Percentiles rank a stretch among this genome's conserved stretches.
phyloP scores from a whole-genome alignment of 2,113 vertebrate genomes.

The Tylochromis polylepis region DNA sequence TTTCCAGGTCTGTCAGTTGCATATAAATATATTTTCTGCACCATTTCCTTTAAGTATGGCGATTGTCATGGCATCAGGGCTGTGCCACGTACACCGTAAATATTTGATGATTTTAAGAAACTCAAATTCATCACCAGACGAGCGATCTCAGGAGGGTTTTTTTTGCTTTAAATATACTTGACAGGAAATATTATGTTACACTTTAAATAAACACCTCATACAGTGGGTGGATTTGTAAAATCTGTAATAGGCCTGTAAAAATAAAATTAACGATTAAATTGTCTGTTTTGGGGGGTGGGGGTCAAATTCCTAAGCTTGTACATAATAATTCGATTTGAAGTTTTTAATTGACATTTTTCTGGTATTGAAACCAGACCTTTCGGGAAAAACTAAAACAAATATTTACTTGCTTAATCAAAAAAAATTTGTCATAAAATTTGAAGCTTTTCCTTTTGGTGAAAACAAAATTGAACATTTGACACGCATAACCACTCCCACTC shows the following conservation, averaged over 20 bases:
- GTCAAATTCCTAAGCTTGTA: neutral
- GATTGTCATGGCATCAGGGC: constrained; percentile 51
- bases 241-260: neutral
- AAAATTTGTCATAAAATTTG: neutral
- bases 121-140: constrained; percentile 14
- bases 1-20: constrained; percentile 53
- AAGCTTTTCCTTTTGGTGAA: neutral
- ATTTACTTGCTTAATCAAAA: neutral
- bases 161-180: neutral
- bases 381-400: neutral
- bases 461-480: neutral
- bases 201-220: neutral
- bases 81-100: constrained; percentile 60
- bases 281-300: neutral
- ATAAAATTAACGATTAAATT: neutral
- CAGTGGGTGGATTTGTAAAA: neutral
- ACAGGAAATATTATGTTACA: neutral
- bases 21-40: constrained; percentile 68
- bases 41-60: constrained; percentile 54
- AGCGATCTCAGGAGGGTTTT: neutral
- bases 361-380: neutral
- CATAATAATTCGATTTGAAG: neutral
- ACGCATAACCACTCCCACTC: constrained; percentile 24
- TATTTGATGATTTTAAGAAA: constrained; percentile 53
- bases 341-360: neutral